Percentiles rank a stretch among this genome's conserved stretches.
phyloP scores from a whole-genome alignment of 2,797 vertebrate genomes.

The Acipenser transmontanus region DNA sequence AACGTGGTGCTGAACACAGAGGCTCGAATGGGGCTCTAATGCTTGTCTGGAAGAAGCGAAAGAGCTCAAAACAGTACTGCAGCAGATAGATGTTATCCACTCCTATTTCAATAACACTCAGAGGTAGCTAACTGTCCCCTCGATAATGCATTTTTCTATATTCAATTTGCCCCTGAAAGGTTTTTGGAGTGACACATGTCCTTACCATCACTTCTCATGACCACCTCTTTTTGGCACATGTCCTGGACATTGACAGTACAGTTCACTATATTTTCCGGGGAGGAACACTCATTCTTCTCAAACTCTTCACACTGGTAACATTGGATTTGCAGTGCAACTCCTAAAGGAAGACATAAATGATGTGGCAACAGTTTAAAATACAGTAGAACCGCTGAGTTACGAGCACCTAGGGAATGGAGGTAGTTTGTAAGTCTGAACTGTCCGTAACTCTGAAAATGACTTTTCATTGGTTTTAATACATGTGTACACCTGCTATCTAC shows the following conservation, averaged over 20 bases:
- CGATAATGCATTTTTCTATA: neutral
- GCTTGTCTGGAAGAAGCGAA: neutral
- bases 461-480: too few species aligned
- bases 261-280: slow-evolving; percentile 89
- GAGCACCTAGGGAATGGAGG: too few species aligned
- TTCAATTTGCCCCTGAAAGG: too few species aligned
- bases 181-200: neutral
- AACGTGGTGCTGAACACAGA: neutral
- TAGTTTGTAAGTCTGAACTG: too few species aligned
- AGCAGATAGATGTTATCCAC: neutral
- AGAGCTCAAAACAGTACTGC: neutral
- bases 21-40: neutral
- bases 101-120: slow-evolving; percentile 9
- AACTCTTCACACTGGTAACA: slow-evolving; percentile 98
- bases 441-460: too few species aligned
- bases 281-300: slow-evolving; percentile 87
- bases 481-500: too few species aligned
- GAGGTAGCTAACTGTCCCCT: slow-evolving; percentile 4
- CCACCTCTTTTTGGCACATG: slow-evolving; percentile 95
- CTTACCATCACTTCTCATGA: slow-evolving; percentile 88
- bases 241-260: slow-evolving; percentile 97
- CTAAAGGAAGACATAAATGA: slow-evolving; percentile 41
- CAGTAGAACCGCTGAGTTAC: too few species aligned
- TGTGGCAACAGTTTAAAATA: too few species aligned
- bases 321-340: slow-evolving; percentile 84